These are phyloP conservation scores for Perognathus longimembris DNA, from an alignment of 2,113 vertebrate genomes.

Conservation along the genomic window DNA sequence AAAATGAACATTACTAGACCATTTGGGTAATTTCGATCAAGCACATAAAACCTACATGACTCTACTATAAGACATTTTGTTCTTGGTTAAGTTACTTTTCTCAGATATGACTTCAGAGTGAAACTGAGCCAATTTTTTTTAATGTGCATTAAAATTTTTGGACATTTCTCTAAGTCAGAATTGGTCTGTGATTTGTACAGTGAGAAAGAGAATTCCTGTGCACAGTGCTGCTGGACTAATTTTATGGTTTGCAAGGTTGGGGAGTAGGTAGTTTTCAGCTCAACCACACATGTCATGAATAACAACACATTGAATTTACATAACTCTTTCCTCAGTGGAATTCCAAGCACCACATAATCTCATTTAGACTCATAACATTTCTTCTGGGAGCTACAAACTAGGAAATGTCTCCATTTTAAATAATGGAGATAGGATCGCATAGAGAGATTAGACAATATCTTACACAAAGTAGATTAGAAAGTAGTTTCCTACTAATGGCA, in stretches of 20 bases:
- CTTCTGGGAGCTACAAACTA: constrained; percentile 29
- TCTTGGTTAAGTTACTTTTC: constrained; percentile 29
- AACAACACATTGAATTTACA: constrained; percentile 72
- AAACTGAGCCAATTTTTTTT: constrained; percentile 50
- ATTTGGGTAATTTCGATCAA: constrained; percentile 20
- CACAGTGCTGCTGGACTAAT: constrained; percentile 57
- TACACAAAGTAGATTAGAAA: constrained; percentile 17
- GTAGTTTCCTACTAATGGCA: not conserved
- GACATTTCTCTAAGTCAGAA: constrained; percentile 61
- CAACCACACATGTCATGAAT: constrained; percentile 66
- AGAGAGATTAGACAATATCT: not conserved
- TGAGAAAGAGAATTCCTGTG: constrained; percentile 56
- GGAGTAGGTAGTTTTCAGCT: constrained; percentile 62
- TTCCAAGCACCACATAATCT: constrained; percentile 66
- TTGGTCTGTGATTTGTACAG: constrained; percentile 55
- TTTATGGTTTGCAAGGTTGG: constrained; percentile 58
- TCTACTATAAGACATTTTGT: not conserved
- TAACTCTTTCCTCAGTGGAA: constrained; percentile 71
- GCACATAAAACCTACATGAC: not conserved
- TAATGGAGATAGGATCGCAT: not conserved
- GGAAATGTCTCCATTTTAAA: constrained; percentile 65
- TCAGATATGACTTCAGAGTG: constrained; percentile 4
- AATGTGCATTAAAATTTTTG: constrained; percentile 37
- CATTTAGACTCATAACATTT: constrained; percentile 49
- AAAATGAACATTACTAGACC: constrained; percentile 22